phyloP scores from a whole-genome alignment of 2,113 vertebrate species.

The Podilymbus podiceps region DNA sequence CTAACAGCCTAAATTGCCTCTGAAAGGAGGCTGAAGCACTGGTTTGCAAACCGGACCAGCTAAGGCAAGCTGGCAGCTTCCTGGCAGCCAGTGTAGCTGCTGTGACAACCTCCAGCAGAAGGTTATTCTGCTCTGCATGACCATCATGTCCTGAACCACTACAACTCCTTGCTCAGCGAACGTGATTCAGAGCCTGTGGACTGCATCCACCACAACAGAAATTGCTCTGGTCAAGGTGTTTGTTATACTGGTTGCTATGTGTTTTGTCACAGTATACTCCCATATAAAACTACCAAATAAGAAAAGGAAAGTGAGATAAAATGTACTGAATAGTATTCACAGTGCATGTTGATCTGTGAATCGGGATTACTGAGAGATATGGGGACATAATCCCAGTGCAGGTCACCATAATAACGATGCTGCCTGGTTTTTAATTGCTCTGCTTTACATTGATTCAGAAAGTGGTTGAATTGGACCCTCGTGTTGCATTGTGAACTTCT shows the following conservation, averaged over 20 bases:
- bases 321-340: background rate
- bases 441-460: background rate
- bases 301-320: background rate
- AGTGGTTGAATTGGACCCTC: background rate
- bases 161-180: background rate
- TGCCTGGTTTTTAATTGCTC: background rate
- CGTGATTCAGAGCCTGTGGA: background rate
- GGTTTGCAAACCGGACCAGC: background rate
- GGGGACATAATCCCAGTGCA: background rate
- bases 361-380: background rate
- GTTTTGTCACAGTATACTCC: background rate
- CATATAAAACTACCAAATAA: background rate
- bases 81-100: fast-evolving
- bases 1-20: background rate
- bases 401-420: background rate
- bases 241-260: background rate
- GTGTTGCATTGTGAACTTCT: background rate
- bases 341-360: background rate
- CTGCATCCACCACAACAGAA: background rate
- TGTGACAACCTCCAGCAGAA: background rate
- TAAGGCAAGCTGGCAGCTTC: background rate
- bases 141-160: background rate
- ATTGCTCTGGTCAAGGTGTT: background rate
- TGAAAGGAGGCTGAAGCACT: background rate
- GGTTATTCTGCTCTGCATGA: background rate